A percentile compares a stretch with the other conserved stretches of the same genome.
Evolutionary conservation across 2,113 vertebrate species (phyloP).

Genomic region (Macquaria ambigua): DNA sequence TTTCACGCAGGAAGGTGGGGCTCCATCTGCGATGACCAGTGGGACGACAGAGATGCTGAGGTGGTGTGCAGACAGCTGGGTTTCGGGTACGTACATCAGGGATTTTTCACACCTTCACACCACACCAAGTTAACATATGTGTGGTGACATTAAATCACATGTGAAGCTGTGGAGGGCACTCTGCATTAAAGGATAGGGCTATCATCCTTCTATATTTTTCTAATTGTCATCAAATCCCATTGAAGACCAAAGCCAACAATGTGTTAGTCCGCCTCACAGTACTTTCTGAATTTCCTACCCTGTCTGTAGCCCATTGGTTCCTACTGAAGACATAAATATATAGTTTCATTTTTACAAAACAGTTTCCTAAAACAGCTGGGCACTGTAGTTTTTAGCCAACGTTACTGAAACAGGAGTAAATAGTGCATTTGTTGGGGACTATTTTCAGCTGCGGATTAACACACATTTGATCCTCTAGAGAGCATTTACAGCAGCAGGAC

Average conservation of each 20-base stretch:
- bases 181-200: background rate
- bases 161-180: background rate
- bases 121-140: background rate
- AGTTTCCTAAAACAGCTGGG: background rate
- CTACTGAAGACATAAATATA: background rate
- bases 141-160: background rate
- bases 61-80: constrained; percentile 93
- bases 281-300: background rate
- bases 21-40: constrained; percentile 93
- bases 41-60: constrained; percentile 92
- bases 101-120: background rate
- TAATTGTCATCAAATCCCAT: background rate
- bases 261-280: background rate
- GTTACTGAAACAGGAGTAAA: background rate
- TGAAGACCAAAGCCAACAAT: background rate
- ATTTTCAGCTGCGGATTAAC: no score
- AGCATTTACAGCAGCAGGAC: background rate
- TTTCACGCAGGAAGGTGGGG: constrained; percentile 91
- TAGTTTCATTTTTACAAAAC: no score
- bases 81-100: constrained; percentile 82
- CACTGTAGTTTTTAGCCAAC: background rate
- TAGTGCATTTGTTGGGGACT: background rate
- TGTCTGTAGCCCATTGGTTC: background rate
- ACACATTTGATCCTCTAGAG: no score
- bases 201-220: background rate